Percentiles rank a stretch among this genome's conserved stretches.
phyloP scores from a whole-genome alignment of 2,797 vertebrate genomes.

The Chrysocyon brachyurus region DNA sequence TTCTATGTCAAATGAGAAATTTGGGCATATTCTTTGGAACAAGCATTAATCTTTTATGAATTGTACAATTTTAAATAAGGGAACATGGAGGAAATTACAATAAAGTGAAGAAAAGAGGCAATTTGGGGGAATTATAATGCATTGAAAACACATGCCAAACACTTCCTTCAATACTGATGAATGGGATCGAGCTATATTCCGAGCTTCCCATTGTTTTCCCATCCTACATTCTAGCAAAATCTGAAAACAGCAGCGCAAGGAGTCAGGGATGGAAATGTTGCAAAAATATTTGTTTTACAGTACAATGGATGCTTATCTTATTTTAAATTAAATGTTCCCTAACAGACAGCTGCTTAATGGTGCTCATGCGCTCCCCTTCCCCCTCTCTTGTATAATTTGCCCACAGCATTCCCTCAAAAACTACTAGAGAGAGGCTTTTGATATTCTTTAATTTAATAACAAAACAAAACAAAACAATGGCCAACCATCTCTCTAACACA shows the following conservation, averaged over 20 bases:
- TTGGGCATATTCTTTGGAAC: not conserved
- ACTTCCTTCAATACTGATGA: constrained; percentile 13
- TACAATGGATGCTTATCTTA: not conserved
- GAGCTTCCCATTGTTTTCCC: not conserved
- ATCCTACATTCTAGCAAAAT: not conserved
- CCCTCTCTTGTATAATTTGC: not conserved
- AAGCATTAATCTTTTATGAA: constrained; percentile 29
- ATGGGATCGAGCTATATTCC: not conserved
- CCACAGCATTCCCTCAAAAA: not conserved
- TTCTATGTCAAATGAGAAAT: constrained; percentile 47
- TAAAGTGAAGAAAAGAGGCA: constrained; percentile 30
- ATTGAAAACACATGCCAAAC: constrained; percentile 58
- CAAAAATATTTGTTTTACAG: not conserved
- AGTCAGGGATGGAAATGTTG: not conserved
- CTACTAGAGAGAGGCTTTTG: not conserved
- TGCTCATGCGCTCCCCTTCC: not conserved
- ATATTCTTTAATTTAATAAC: not conserved
- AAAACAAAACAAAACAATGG: not conserved
- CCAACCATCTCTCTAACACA: not conserved
- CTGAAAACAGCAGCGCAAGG: constrained; percentile 34
- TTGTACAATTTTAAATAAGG: constrained; percentile 67
- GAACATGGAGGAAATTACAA: constrained; percentile 52
- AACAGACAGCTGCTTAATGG: not conserved
- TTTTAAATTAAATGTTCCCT: constrained; percentile 14
- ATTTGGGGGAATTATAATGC: constrained; percentile 2